Conservation (phyloP, 2,113 vertebrate genomes). For the Aegotheles bennettii region DNA sequence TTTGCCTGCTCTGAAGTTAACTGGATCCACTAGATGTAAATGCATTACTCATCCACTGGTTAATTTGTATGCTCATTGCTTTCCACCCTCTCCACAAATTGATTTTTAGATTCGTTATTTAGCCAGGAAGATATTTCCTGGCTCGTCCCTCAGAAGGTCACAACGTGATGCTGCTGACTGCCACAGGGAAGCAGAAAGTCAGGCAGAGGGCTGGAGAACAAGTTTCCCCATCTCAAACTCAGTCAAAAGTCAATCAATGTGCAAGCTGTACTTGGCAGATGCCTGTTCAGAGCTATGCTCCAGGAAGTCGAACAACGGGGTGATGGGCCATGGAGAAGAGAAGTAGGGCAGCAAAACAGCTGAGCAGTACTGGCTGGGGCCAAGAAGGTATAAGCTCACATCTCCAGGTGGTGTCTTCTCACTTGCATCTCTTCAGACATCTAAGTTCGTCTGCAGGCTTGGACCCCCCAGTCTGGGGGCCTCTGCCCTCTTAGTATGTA, state of each 20-base stretch:
- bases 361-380: not conserved
- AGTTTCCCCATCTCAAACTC: not conserved
- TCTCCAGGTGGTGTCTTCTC: not conserved
- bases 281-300: not conserved
- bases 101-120: conserved; percentile 61
- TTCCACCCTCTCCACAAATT: conserved; percentile 54
- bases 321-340: not conserved
- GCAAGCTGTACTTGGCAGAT: not conserved
- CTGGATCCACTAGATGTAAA: conserved; percentile 41
- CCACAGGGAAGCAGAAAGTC: not conserved
- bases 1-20: conserved; percentile 46
- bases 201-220: not conserved
- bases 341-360: not conserved
- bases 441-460: not conserved
- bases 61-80: conserved; percentile 62
- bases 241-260: not conserved
- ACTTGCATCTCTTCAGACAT: not conserved
- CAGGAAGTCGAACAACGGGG: accelerated
- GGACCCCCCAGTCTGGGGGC: not conserved
- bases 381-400: not conserved
- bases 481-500: not conserved
- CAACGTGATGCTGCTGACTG: not conserved
- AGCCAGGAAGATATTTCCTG: conserved; percentile 45
- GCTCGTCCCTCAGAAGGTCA: conserved; percentile 32
- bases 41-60: conserved; percentile 27